Evolutionary conservation across 2,888 invertebrate species (phyloP).

Genomic region (Chloroclystis v-ata): DNA sequence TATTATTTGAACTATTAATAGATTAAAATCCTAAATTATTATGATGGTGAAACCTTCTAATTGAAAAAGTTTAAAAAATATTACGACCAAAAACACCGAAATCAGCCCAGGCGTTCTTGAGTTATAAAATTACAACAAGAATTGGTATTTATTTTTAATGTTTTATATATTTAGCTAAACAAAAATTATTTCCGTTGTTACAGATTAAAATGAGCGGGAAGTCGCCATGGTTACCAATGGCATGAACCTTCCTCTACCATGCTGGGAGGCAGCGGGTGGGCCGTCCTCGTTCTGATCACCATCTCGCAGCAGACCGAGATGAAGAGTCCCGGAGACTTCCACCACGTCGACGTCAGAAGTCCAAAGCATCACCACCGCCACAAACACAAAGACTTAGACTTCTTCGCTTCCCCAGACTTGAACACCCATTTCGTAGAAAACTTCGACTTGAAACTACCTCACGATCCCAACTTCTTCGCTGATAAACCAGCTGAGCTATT

Average conservation of each 20-base stretch:
- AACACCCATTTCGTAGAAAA: conserved; percentile 12
- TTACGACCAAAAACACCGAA: no score
- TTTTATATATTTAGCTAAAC: no score
- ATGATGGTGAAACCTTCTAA: no score
- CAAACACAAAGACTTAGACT: conserved; percentile 51
- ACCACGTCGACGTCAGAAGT: conserved; percentile 30
- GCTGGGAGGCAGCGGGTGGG: conserved; percentile 56
- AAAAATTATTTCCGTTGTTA: conserved; percentile 40
- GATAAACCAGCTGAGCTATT: conserved; percentile 39
- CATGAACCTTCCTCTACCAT: conserved; percentile 58
- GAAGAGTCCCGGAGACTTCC: conserved; percentile 43
- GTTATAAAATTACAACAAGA: no score
- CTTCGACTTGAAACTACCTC: conserved; percentile 16
- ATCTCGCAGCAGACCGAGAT: conserved; percentile 53
- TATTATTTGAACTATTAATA: no score
- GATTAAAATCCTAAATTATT: no score
- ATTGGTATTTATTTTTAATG: no score
- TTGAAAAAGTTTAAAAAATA: no score
- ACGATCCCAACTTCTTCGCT: conserved; percentile 21
- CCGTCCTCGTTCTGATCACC: conserved; percentile 55
- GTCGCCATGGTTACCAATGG: conserved; percentile 53
- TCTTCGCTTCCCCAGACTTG: neutral
- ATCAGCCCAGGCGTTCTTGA: no score
- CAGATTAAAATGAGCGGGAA: conserved; percentile 56
- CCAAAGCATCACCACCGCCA: conserved; percentile 58